Conservation (phyloP, 2,797 vertebrate genomes). For the Macropodus opercularis region DNA sequence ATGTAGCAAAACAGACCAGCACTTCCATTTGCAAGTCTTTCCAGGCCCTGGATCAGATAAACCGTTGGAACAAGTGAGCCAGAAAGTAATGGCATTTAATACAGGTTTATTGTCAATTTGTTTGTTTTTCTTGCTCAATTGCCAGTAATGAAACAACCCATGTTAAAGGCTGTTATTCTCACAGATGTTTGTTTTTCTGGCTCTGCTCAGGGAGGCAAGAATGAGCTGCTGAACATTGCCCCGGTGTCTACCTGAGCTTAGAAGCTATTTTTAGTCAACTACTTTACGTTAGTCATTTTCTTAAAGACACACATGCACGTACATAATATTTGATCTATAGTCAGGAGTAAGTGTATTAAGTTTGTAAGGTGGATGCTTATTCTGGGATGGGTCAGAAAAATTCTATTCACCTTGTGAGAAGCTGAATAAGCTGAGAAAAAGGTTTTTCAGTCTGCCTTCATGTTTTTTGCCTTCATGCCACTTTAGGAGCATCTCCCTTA, state of each 20-base stretch:
- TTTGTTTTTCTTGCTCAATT: conserved; percentile 49
- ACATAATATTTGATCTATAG: too few species aligned
- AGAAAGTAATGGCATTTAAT: conserved; percentile 47
- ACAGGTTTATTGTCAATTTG: conserved; percentile 52
- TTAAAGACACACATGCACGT: neutral
- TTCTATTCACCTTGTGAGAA: neutral
- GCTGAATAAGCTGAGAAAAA: neutral
- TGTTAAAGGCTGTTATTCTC: conserved; percentile 42
- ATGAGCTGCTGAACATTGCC: conserved; percentile 21
- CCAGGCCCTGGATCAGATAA: conserved; percentile 34
- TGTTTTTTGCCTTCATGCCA: neutral
- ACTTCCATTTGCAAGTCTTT: conserved; percentile 37
- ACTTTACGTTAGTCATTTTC: neutral
- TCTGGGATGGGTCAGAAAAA: too few species aligned
- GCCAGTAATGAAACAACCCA: conserved; percentile 31
- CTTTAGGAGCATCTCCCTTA: conserved; percentile 13
- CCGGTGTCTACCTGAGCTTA: conserved; percentile 38
- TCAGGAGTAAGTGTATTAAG: too few species aligned
- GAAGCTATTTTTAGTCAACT: too few species aligned
- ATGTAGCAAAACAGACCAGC: conserved; percentile 6
- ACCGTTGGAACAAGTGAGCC: conserved; percentile 8
- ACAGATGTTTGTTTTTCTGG: conserved; percentile 69
- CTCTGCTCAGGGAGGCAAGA: conserved; percentile 13
- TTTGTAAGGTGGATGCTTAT: too few species aligned
- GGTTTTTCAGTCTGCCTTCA: conserved; percentile 1